phyloP scores from a whole-genome alignment of 2,113 vertebrate genomes.

The Pseudopipra pipra region DNA sequence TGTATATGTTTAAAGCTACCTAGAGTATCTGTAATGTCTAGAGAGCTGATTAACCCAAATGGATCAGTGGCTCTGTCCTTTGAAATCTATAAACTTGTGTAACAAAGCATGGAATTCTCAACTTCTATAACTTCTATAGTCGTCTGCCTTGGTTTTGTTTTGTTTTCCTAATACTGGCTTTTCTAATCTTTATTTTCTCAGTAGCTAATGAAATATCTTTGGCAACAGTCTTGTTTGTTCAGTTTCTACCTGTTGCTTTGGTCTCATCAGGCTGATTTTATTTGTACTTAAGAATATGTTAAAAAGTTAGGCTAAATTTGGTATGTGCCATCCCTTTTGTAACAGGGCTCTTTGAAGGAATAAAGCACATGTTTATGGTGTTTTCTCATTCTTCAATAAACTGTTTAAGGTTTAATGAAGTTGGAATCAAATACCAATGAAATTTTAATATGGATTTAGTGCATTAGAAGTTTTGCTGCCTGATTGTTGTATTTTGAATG shows the following conservation, averaged over 20 bases:
- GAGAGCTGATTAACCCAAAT: not conserved
- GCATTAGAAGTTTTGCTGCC: not conserved
- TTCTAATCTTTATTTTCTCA: not conserved
- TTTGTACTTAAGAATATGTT: not conserved
- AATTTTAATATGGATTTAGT: not conserved
- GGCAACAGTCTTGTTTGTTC: not conserved
- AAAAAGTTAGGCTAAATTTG: not conserved
- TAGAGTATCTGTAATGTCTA: not conserved
- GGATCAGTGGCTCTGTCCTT: not conserved
- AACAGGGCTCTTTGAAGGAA: not conserved
- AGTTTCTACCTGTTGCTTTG: not conserved
- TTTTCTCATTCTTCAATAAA: not conserved
- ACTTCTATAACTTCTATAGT: not conserved
- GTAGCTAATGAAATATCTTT: not conserved
- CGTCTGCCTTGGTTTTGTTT: not conserved
- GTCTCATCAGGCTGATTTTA: not conserved
- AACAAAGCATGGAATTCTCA: not conserved
- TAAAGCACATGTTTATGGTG: accelerated
- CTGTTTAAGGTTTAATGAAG: not conserved
- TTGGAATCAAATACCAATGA: not conserved
- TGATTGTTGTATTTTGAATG: not conserved
- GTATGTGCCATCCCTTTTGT: not conserved
- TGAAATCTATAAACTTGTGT: not conserved
- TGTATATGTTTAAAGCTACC: not conserved
- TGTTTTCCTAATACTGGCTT: not conserved